Evolutionary conservation across 2,113 vertebrate species (phyloP), one percentile per base, ranked within the genome.

Genomic region (Hippocampus mohnikei): DNA sequence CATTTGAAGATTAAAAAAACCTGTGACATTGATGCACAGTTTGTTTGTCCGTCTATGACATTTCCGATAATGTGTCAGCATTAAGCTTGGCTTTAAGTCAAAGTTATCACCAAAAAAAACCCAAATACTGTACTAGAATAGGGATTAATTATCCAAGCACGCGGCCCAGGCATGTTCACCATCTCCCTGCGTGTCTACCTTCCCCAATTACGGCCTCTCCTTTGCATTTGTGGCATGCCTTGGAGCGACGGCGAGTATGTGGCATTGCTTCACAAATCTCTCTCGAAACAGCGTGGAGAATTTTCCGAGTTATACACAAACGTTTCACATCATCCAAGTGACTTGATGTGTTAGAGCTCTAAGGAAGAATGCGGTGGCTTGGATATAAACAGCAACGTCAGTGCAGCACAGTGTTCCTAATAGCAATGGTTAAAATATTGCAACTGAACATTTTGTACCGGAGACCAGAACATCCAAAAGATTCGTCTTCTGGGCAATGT

Each of bases 81-180:
- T 37, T 42, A 42, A 42, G 8, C 11, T 10, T 42, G 41, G 40
- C 40, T 41, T 41, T 41, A 9, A 41, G 8, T 7, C 40, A 41
- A 41, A 8, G 7, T 41, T 41, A 41, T 8, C 1, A 12, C 13
- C 3, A 46, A 46, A 15, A 15, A 46, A 9, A 21, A 21, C 8
- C 4, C 8, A 53, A 48, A n/a, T n/a, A n/a, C n/a, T n/a, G n/a
- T 5, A 37, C 33, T 6, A 37, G 5, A 37, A 37, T 37, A 37
- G 33, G 33, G 33, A 37, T 37, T n/a, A 21, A 53, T n/a, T n/a
- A 53, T 53, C 2, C 50, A n/a, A 13, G 21, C 8, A 65, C 69
- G 69, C 61, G 21, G 37, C 0, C 64, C 48, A 73, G 21, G 29
- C 64, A 65, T 82, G 66, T 37, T 77, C 37, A 65, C 56, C 66